phyloP scores from a whole-genome alignment of 2,113 vertebrate genomes.

The Odocoileus hemionus region DNA sequence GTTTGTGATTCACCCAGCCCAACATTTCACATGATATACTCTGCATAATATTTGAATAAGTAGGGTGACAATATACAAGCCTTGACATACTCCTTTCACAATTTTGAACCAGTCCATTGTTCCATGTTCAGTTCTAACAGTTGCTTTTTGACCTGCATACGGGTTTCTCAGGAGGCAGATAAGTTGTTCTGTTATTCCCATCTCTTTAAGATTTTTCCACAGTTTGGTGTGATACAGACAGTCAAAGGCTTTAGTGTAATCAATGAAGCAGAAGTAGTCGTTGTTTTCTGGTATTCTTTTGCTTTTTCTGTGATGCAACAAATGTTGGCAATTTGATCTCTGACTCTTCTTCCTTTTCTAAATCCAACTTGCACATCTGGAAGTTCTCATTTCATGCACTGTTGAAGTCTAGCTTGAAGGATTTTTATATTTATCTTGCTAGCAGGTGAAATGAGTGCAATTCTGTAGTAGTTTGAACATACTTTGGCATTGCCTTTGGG shows the following conservation, averaged over 20 bases:
- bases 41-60: neutral
- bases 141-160: neutral
- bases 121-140: neutral
- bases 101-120: neutral
- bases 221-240: neutral
- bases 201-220: neutral
- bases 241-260: neutral
- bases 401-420: neutral
- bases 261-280: neutral
- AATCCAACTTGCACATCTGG: neutral
- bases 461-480: neutral
- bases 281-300: neutral
- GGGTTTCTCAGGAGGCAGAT: neutral
- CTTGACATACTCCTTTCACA: neutral
- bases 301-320: neutral
- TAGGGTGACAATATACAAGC: neutral
- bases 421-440: neutral
- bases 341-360: neutral
- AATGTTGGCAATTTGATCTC: neutral
- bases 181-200: neutral
- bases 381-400: neutral
- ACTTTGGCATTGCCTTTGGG: neutral
- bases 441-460: rapidly evolving
- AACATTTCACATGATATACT: neutral
- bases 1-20: neutral